Evolutionary conservation across 2,888 invertebrate species (phyloP), one percentile per base, ranked within the genome.

Genomic region (Zygaena filipendulae): DNA sequence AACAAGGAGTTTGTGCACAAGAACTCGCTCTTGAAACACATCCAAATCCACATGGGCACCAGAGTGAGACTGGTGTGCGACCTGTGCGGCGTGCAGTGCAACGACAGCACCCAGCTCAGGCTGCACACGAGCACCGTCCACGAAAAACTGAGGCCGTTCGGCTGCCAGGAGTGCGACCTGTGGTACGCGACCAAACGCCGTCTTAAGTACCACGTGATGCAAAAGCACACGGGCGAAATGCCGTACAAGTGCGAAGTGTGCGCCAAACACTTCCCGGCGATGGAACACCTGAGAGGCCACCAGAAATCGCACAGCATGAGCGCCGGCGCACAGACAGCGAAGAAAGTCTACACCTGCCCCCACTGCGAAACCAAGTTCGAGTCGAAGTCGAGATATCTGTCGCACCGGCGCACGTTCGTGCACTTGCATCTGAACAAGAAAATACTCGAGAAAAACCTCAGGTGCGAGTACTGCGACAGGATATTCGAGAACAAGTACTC

Each of bases 101-200:
- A 49, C 23, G 46, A 49, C n/a, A 20, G 3, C 0, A 37, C 45
- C 0, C 47, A 49, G 20, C 12, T 52, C 11, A 33, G 23, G 1
- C 39, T 19, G 0, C 52, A 52, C 12, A 30, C 43, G 2, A 22
- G 21, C 2, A 31, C 38, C 1, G 51, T 51, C 0, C 52, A 52
- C 10, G 30, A 43, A 5, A 49, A 47, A 9, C 13, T 42, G 2
- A 36, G 34, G 3, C 40, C 36, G 1, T 49, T 27, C 16, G 13
- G 25, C 4, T 54, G 54, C 20, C 24, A 32, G 0, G 5, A 35
- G 4, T 54, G 54, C 19, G 6, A 33, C 0, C 49, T 46, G 13
- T 30, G 21, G 0, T 54, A 40, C 12, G 27, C 45, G 1, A 36
- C 42, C 1, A 48, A 48, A 1, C 47, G 47, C 13, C 36, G 38